Conservation (phyloP, 2,797 vertebrate genomes). For the Sebastes hubbsi region DNA sequence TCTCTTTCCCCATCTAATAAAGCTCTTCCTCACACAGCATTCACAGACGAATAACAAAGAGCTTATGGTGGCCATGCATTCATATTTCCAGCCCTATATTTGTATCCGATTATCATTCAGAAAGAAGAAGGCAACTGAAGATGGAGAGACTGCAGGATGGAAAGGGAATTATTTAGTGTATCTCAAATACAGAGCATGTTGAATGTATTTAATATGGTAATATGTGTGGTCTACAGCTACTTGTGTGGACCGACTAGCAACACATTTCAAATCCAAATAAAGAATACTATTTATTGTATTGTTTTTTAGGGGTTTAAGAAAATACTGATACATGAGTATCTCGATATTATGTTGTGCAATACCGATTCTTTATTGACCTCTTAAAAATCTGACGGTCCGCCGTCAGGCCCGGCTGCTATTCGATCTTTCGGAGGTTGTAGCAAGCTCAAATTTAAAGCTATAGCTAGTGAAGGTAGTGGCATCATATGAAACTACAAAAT, state of each 20-base stretch:
- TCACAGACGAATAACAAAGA: slow-evolving; percentile 52
- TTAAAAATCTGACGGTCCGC: too few species aligned
- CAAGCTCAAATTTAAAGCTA: too few species aligned
- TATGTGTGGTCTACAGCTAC: background rate
- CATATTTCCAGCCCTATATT: slow-evolving; percentile 24
- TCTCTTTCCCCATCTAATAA: slow-evolving; percentile 29
- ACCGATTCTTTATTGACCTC: too few species aligned
- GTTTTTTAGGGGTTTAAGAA: too few species aligned
- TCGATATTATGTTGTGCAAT: too few species aligned
- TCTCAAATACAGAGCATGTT: background rate
- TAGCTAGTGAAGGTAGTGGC: too few species aligned
- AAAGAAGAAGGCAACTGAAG: slow-evolving; percentile 2
- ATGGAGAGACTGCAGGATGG: background rate
- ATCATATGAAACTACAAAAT: too few species aligned
- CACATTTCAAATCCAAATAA: background rate
- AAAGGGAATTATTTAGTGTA: background rate
- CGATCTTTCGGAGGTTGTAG: too few species aligned
- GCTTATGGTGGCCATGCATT: slow-evolving; percentile 14
- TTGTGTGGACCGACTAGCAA: background rate
- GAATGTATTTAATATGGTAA: background rate
- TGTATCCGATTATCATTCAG: slow-evolving; percentile 42
- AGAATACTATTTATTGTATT: background rate
- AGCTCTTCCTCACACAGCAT: slow-evolving; percentile 6
- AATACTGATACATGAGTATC: too few species aligned
- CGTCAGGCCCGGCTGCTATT: too few species aligned